phyloP scores from a whole-genome alignment of 2,113 vertebrate genomes.

The Melanostigma gelatinosum region DNA sequence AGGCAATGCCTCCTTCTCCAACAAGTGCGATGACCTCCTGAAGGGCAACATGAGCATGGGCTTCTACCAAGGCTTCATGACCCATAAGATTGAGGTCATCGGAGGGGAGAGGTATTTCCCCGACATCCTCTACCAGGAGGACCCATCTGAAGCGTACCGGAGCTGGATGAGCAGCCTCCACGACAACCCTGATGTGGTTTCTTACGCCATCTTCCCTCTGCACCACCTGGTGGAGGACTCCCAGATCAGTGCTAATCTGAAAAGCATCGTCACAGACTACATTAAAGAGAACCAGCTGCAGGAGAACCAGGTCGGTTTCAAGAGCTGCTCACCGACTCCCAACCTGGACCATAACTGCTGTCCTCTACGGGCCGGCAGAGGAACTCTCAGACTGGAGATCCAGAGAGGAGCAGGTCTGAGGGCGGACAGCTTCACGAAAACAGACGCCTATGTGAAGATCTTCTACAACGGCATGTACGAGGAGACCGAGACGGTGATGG shows the following conservation, averaged over 20 bases:
- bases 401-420: constrained; percentile 74
- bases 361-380: constrained; percentile 75
- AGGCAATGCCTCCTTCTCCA: constrained; percentile 74
- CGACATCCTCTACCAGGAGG: constrained; percentile 76
- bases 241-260: constrained; percentile 74
- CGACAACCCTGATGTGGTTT: constrained; percentile 79
- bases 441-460: constrained; percentile 83
- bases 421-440: constrained; percentile 78
- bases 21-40: constrained; percentile 75
- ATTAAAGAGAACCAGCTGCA: constrained; percentile 79
- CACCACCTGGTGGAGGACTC: constrained; percentile 79
- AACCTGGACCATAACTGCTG: constrained; percentile 85
- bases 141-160: constrained; percentile 73
- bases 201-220: constrained; percentile 81
- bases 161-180: constrained; percentile 83
- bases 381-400: constrained; percentile 73
- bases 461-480: constrained; percentile 78
- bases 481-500: constrained; percentile 75
- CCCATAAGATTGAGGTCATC: constrained; percentile 78
- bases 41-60: constrained; percentile 81
- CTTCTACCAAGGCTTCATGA: constrained; percentile 84
- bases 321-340: constrained; percentile 73
- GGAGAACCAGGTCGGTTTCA: constrained; percentile 44
- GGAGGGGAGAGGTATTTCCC: constrained; percentile 82
- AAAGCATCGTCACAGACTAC: constrained; percentile 69